A percentile compares a stretch with the other conserved stretches of the same genome.
Conservation (phyloP, 2,797 vertebrate species). For the Pachyuromys duprasi region DNA sequence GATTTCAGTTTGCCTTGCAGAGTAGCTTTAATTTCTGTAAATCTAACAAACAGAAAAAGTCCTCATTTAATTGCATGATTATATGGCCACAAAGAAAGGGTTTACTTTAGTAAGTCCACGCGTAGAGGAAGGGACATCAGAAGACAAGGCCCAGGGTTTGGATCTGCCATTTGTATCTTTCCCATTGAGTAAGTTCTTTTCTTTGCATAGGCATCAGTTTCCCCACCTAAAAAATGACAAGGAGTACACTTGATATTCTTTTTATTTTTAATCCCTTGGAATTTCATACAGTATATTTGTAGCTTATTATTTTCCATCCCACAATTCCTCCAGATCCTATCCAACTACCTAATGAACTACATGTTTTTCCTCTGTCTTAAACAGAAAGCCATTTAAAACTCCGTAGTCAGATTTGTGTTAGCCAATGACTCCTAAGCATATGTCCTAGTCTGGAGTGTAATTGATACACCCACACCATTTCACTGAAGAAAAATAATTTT, state of each 20-base stretch:
- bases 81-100: background rate
- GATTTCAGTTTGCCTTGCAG: slow-evolving; percentile 45
- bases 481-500: background rate
- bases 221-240: slow-evolving; percentile 14
- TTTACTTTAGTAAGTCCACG: slow-evolving; percentile 17
- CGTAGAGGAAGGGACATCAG: background rate
- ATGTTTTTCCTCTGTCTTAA: background rate
- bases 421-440: background rate
- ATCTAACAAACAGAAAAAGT: slow-evolving; percentile 45
- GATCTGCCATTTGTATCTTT: background rate
- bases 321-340: background rate
- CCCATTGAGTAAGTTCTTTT: background rate
- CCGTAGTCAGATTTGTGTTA: background rate
- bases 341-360: background rate
- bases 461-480: background rate
- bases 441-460: background rate
- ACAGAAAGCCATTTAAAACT: background rate
- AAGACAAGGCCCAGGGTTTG: background rate
- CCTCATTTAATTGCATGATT: slow-evolving; percentile 9
- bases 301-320: background rate
- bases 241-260: background rate
- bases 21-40: slow-evolving; percentile 38
- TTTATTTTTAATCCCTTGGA: background rate
- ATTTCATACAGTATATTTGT: background rate
- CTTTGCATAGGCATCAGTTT: background rate